Evolutionary conservation across 92 coral and sea anemone genomes (phyloP), one percentile per base, ranked within the genome.

Genomic region (Nematostella vectensis): DNA sequence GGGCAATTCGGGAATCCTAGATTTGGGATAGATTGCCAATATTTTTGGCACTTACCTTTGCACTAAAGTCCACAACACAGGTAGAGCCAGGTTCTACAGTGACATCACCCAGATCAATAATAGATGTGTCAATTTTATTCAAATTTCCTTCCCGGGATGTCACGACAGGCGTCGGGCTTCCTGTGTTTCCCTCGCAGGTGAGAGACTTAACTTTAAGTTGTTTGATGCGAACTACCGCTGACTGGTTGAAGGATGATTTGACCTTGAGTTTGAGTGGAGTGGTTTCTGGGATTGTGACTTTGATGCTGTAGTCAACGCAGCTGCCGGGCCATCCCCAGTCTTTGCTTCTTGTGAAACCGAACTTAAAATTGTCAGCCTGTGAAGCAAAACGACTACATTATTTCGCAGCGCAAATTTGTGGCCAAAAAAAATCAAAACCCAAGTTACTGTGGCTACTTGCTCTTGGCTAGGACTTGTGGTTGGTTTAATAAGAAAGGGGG

Each of bases 251-350:
- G 0, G 94, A 87, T 11, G 69, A 49, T 30, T 50, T 76, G 40
- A 80, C 54, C 30, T 71, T 80, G 28, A 65, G 29, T 20, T 44
- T 61, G 28, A 78, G 25, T 0, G 79, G 80, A 1, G 74, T 72
- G 38, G 74, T 25, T 21, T 54, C 75, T 2, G 74, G 59, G 27
- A 78, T 55, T 25, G 53, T 68, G 57, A 73, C 62, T 31, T 59
- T 55, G 11, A 78, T 42, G 0, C 65, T 65, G 63, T 58, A 58
- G 17, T 71, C 50, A 3, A 78, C 61, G 15, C 67, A 61, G 24
- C 85, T 70, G 19, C 85, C 85, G 2, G 55, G 22, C 17, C 47
- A 71, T 54, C 66, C 79, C 74, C 74, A 78, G 50, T 71, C 75
- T 24, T 51, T 39, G 0, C 62, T 49, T 37, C 67, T 78, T 4